Evolutionary conservation across 1,140 invertebrate genomes (phyloP), one percentile per base, ranked within the genome.

Genomic region (Choristoneura fumiferana): DNA sequence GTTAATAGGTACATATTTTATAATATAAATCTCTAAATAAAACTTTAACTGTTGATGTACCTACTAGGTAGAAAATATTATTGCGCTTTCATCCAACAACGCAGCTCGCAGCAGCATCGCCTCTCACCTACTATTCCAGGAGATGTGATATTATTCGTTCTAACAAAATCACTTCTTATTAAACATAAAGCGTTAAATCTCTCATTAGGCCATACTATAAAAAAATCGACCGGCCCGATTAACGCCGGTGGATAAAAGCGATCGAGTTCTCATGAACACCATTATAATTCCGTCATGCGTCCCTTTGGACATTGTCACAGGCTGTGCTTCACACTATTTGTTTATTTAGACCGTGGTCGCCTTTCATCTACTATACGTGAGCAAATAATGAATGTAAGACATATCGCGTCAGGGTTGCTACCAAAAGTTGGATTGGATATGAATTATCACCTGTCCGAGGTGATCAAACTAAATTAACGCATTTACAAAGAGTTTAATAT

Each of bases 331-430:
- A 76, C 75, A 82, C 74, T 68, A 76, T 82, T 78, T 87, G 80
- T 87, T 87, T 87, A 86, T 87, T 87, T 86, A 83, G 85, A 78
- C 81, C 82, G 71, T 78, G 71, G 64, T 65, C 69, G 74, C 78
- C 81, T 84, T 86, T 84, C 80, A 84, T 87, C 82, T 81, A 76
- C 34, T 72, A 73, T 80, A 81, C 82, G 77, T 85, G 82, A 81
- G 75, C 73, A 78, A 84, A 84, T 87, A 81, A 81, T 77, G 77
- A 84, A 81, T 83, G 80, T 80, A 81, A 57, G 77, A 80, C 82
- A 78, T 78, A 81, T 74, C 63, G 70, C 65, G 52, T 62, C 39
- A 61, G 60, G 57, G 57, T 57, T 45, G 65, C 36, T 18, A 18
- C 14, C 10, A 6, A 29, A 29, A 6, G 2, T 29, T 29, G 6